Evolutionary conservation across 2,888 invertebrate genomes (phyloP).

Genomic region (Drepana falcataria): DNA sequence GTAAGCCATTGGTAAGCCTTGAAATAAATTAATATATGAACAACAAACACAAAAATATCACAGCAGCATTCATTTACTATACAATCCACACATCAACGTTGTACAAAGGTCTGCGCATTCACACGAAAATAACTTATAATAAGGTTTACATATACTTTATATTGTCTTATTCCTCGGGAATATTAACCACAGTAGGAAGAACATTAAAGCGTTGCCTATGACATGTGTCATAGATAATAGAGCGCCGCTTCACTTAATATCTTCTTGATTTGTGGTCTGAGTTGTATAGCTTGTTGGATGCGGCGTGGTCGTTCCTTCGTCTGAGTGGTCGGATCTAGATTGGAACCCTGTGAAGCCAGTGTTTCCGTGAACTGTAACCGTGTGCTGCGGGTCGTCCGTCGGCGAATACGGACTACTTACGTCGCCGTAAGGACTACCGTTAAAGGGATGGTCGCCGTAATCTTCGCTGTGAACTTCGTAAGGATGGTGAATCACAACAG

Average conservation of each 20-base stretch:
- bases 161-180: neutral
- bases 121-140: slow-evolving; percentile 39
- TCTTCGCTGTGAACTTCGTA: slow-evolving; percentile 34
- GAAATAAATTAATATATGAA: slow-evolving; percentile 4
- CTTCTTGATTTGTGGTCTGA: slow-evolving; percentile 6
- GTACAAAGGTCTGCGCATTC: slow-evolving; percentile 27
- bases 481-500: slow-evolving; percentile 53
- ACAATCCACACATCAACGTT: slow-evolving; percentile 12
- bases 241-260: too few relatives aligned
- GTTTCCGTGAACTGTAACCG: slow-evolving; percentile 51
- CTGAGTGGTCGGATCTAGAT: slow-evolving; percentile 46
- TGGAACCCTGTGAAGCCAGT: slow-evolving; percentile 51
- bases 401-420: slow-evolving; percentile 9
- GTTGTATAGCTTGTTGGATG: slow-evolving; percentile 7
- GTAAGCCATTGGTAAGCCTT: neutral
- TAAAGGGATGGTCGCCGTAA: neutral
- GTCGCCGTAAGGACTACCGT: too few relatives aligned
- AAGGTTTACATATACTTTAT: slow-evolving; percentile 3
- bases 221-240: too few relatives aligned
- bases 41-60: slow-evolving; percentile 45
- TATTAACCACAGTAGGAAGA: too few relatives aligned
- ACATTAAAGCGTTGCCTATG: slow-evolving; percentile 2
- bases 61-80: slow-evolving; percentile 67
- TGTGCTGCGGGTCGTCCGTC: slow-evolving; percentile 31
- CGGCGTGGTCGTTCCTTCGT: slow-evolving; percentile 21